Evolutionary conservation across 2,797 vertebrate genomes (phyloP).

Genomic region (Chelmon rostratus): DNA sequence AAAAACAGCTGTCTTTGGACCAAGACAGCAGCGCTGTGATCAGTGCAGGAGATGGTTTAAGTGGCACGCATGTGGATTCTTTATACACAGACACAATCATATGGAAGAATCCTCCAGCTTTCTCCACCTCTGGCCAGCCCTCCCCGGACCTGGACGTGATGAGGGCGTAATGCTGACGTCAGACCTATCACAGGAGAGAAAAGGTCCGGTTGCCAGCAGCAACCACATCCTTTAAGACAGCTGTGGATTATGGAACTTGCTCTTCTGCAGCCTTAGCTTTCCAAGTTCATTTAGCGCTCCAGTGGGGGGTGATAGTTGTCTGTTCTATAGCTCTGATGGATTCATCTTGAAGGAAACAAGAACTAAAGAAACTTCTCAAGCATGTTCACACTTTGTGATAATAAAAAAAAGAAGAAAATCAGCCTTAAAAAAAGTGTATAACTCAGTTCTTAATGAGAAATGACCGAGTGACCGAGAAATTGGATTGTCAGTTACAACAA

Average conservation of each 20-base stretch:
- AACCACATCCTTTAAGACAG: slow-evolving; percentile 44
- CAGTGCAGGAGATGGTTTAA: slow-evolving; percentile 23
- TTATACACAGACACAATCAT: slow-evolving; percentile 11
- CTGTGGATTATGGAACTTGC: slow-evolving; percentile 57
- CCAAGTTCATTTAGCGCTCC: slow-evolving; percentile 66
- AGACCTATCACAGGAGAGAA: slow-evolving; percentile 7
- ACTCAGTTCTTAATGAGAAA: background rate
- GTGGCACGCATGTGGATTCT: slow-evolving; percentile 27
- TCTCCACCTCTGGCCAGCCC: background rate
- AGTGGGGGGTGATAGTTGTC: slow-evolving; percentile 57
- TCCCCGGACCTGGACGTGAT: slow-evolving; percentile 9
- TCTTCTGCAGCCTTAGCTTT: slow-evolving; percentile 49
- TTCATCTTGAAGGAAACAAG: slow-evolving; percentile 44
- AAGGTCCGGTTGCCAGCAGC: slow-evolving; percentile 34
- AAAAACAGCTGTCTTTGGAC: slow-evolving; percentile 21
- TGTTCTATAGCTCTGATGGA: slow-evolving; percentile 51
- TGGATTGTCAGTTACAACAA: background rate
- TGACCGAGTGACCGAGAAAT: background rate
- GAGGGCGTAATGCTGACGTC: background rate
- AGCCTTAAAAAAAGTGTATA: background rate
- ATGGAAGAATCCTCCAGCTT: slow-evolving; percentile 4
- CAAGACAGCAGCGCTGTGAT: slow-evolving; percentile 38
- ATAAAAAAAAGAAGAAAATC: background rate
- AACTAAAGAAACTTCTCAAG: slow-evolving; percentile 23
- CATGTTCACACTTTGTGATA: background rate